Evolutionary conservation across 2,797 vertebrate species (phyloP), one percentile per base, ranked within the genome.

Genomic region (Girardinus metallicus): DNA sequence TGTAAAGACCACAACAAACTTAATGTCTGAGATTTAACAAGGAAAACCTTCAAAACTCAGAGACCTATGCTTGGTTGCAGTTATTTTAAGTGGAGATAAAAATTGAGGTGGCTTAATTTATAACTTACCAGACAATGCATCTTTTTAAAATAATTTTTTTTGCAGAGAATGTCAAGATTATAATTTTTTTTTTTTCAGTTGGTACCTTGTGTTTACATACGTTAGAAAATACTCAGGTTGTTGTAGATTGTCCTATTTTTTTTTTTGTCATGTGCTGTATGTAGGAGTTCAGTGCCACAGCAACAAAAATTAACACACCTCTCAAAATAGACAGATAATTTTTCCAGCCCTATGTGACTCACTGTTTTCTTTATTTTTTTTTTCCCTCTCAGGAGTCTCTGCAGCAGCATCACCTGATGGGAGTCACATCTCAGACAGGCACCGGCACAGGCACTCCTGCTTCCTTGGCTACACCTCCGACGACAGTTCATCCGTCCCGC

Each of bases 401-500:
- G 44, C 96, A 96, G 89, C 96, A 96, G 89, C 96, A 96, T 90
- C 96, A 98, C 85, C 91, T 98, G 93, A 96, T 98, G 94, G 96
- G 96, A 34, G 68, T 96, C 36, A 60, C 89, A 2, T 91, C 95
- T 29, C 95, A 96, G 87, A 95, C 95, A 0, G 43, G 91, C 75
- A 95, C 95, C 0, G 96, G 96, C 70, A 96, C 94, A 0, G 95
- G 95, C 29, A 96, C 96, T 1, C 95, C 96, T 0, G 95, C 94
- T 29, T 97, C 97, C 44, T 94, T 98, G 44, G 97, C 98, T 82
- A 98, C 98, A 15, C 97, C 97, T 64, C 96, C 96, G 9, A 96
- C 91, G 78, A 96, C 89, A 88, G 96, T 94, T 85, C 96, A 93
- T 86, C 80, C 95, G 64, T 77, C 90, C 78, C 95, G 96, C 29